Evolutionary conservation across 1,140 invertebrate species (phyloP), one percentile per base, ranked within the genome.

Genomic region (Argopecten irradians): DNA sequence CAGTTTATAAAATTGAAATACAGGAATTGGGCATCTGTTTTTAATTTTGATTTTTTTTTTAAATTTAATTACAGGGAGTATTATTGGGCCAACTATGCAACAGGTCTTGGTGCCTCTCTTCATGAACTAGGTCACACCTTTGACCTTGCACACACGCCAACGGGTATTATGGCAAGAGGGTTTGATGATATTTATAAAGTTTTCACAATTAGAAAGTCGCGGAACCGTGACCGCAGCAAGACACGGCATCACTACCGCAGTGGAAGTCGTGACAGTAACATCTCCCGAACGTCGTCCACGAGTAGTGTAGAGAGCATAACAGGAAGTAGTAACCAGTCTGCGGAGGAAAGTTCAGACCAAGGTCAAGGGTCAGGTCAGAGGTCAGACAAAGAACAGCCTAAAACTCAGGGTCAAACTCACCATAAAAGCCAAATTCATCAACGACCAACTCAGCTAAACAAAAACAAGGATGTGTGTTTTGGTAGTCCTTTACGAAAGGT

Each of bases 71-170:
- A 14, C 90, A 95, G 95, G 84, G 93, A 94, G 87, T 95, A 93
- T 86, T 93, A 95, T 87, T 98, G 98, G 86, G 98, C 98, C 34
- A 98, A 98, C 93, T 98, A 98, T 96, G 97, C 98, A 5, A 99
- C 98, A 16, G 98, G 98, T 28, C 95, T 99, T 39, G 98, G 98
- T 7, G 98, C 98, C n/a, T 97, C 98, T 11, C 97, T 98, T 36
- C 98, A 99, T 96, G 98, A 99, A 96, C 95, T 99, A 82, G 98
- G 98, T 19, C 98, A 99, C 94, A 98, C 98, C 0, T 98, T 99
- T 95, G 98, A 99, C 95, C 96, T 99, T 43, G 98, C 98, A 0
- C 98, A 99, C 94, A 98, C 98, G 0, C 96, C 97, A 91, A 97
- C 97, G 91, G 98, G 98, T 11, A 98, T 99, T 83, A 99, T 99